Evolutionary conservation across 2,888 invertebrate species (phyloP), one percentile per base, ranked within the genome.

Genomic region (Pecten maximus): DNA sequence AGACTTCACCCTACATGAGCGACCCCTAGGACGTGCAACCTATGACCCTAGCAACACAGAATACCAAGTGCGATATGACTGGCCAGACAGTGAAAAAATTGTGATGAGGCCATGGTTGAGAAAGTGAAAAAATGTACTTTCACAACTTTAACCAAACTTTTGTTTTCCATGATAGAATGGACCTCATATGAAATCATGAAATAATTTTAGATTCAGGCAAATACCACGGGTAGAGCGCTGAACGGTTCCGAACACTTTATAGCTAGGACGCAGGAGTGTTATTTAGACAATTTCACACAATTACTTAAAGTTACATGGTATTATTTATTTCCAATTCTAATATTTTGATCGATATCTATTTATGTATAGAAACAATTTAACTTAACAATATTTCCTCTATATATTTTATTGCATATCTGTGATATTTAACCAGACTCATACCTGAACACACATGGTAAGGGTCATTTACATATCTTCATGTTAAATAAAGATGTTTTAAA

Each of bases 11-110:
- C 93, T 95, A 19, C 94, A 95, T 90, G 96, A 96, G 8, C 93
- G 96, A n/a, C 96, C 96, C 2, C 91, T 96, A 28, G 95, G 95
- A 23, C 92, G 90, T 35, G 93, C 93, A 8, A 92, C 91, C 15
- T 94, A 93, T 54, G 91, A 93, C 10, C 93, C 94, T 10, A 94
- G 92, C 89, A 94, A 92, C 90, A 95, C 97, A 0, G 96, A 96
- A 92, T 97, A 97, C 93, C 95, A 96, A 93, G 93, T 93, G 10
- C 93, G 96, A 90, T 97, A 95, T 89, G 95, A 95, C 89, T 97
- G 96, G 95, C 97, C 97, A 2, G 96, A 96, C 93, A 95, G 95
- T 16, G 94, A 94, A 50, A 95, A 93, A 92, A 95, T 96, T 54
- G 94, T 94, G 35, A 95, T 94, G 88, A 93, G 95, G 88, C 96